Base-by-base conservation (phyloP, 1,140 invertebrate genomes). In the Druon quercuslanigerum region DNA sequence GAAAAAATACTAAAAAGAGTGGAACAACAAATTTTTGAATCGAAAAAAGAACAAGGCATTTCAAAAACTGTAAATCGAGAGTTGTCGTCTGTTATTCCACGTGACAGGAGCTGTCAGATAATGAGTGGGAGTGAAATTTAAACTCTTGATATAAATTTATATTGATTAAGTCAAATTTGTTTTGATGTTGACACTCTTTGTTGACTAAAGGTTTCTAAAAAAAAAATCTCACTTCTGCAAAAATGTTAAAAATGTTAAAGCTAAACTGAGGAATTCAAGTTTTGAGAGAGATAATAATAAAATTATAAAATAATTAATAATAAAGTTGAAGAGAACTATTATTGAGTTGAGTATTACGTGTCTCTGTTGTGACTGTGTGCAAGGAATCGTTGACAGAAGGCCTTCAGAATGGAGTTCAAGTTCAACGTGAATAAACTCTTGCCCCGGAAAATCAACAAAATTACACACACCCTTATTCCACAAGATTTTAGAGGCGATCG, bases 351-450 rank as follows among this genome's bases (percentile, higher is more conserved):
- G 16, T 2, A 25, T 40, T 66, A 40, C 40, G 33, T 66, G 60
- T 66, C 46, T 13, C 13, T 11, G 8, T 33, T 33, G 19, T 60
- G 60, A 66, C 60, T 40, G 13, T 33, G 20, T 33, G 20, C 57
- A 33, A 66, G 60, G 60, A 66, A 66, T 66, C 25, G 60, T 66
- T 66, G 60, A 40, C 13, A 40, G 60, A 66, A 66, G 25, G 25
- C 60, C 60, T 66, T 66, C 14, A 33, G 14, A 66, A 94, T 94
- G 92, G 93, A 94, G 85, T 94, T 94, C 87, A 92, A 92, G 78
- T 94, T 94, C 87, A 91, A 93, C 84, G 89, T 94, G 75, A 93
- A 92, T 83, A 92, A 92, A 79, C 86, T 94, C 56, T 92, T 94
- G 78, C 91, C 92, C 33, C 90, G 92, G 78, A 90, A 91, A 73